phyloP scores from a whole-genome alignment of 2,113 vertebrate genomes.

The Atherinomorus stipes region DNA sequence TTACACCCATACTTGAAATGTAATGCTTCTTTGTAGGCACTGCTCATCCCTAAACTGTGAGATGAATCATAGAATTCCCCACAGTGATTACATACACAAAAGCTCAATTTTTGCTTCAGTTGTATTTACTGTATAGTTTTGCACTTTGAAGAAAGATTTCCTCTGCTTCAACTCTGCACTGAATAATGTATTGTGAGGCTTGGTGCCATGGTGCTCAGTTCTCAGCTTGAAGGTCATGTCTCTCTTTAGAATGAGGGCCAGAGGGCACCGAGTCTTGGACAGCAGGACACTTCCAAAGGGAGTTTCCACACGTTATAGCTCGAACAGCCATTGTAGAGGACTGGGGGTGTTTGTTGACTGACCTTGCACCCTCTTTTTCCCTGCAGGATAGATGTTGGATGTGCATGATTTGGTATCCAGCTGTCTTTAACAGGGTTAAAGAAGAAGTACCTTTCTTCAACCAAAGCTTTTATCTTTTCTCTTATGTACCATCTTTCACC shows the following conservation, averaged over 20 bases:
- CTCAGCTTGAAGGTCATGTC: conserved; percentile 46
- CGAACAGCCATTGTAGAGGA: conserved; percentile 36
- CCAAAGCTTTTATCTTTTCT: neutral
- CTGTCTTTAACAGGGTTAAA: conserved; percentile 18
- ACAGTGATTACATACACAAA: conserved; percentile 3
- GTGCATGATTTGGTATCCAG: conserved; percentile 34
- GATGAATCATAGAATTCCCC: neutral
- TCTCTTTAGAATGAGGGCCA: conserved; percentile 56
- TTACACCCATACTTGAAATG: too few species aligned
- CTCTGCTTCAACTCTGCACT: conserved; percentile 1
- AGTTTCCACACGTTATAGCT: conserved; percentile 52
- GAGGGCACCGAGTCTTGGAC: conserved; percentile 52
- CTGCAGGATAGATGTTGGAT: conserved; percentile 50
- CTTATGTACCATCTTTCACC: neutral
- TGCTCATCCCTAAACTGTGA: neutral
- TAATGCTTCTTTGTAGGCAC: neutral
- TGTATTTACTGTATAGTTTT: neutral
- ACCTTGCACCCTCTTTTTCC: conserved; percentile 54
- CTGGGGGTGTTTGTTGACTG: conserved; percentile 53
- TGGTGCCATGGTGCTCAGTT: conserved; percentile 15
- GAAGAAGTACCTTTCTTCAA: neutral
- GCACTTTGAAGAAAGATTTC: neutral
- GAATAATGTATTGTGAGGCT: conserved; percentile 30
- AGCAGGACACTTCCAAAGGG: conserved; percentile 51
- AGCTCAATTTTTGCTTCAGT: neutral